Evolutionary conservation across 2,888 invertebrate species (phyloP), one percentile per base, ranked within the genome.

Genomic region (Campoplex nolae): DNA sequence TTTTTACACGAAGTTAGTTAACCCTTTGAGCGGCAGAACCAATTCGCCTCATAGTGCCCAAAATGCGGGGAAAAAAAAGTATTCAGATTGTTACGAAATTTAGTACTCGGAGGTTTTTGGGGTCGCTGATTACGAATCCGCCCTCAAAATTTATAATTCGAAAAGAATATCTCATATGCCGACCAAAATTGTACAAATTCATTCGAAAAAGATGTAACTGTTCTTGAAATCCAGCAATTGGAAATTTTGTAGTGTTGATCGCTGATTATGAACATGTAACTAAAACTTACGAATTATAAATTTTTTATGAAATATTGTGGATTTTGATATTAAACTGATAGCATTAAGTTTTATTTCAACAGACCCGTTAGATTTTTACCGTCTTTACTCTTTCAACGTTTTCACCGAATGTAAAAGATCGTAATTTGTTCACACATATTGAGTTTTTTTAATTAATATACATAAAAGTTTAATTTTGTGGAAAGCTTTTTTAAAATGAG

Each of bases 401-500:
- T 73, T 56, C 56, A 67, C 67, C 38, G 38, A 67, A 67, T 67
- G 38, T 38, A 38, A 67, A 67, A 38, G 38, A 67, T 67, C 38
- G 67, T 67, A 38, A 67, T 67, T 67, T 67, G 38, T 67, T 67
- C 35, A 67, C 38, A 67, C 38, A 67, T 38, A 67, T 38, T 38
- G 38, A 67, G 67, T 67, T 67, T 67, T 67, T 35, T 38, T 32
- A 67, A 28, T 8, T 23, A 35, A 35, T 67, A 67, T 74, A 74
- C 58, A 58, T 74, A 56, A 74, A 74, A 74, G 56, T 74, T 74
- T 9, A 56, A 74, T 74, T 74, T 58, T 74, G 74, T 74, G 58
- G 38, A 74, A 74, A 74, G 58, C 42, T 62, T 65, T 62, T 76
- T 42, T 38, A 28, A 58, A 11, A 48, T 45, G 70, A 70, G 4